Conservation (phyloP, 1,140 invertebrate species). For the Aphaenogaster floridana region DNA sequence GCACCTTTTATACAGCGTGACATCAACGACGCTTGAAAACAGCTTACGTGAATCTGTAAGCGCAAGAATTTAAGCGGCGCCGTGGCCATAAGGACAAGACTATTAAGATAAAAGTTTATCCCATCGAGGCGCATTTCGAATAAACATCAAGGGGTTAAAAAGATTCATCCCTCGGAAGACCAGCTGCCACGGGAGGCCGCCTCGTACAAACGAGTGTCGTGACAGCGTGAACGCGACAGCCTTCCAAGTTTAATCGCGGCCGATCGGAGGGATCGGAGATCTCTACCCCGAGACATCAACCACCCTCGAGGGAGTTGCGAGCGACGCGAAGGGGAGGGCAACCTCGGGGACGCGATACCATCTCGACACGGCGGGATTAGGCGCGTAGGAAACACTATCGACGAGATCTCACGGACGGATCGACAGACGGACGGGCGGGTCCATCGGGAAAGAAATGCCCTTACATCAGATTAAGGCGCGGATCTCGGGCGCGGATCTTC, state of each 20-base stretch:
- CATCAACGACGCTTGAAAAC: conserved; percentile 8
- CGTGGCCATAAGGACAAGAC: neutral
- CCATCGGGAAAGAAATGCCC: conserved; percentile 40
- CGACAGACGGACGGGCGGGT: conserved; percentile 59
- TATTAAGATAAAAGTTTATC: neutral
- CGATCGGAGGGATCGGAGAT: conserved; percentile 46
- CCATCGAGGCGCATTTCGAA: neutral
- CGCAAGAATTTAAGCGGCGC: neutral
- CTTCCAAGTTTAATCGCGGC: conserved; percentile 23
- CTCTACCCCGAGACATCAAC: conserved; percentile 5
- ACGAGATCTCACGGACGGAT: conserved; percentile 67
- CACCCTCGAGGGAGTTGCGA: conserved; percentile 13
- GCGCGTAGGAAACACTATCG: conserved; percentile 72
- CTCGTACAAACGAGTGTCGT: conserved; percentile 22
- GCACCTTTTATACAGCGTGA: conserved; percentile 1
- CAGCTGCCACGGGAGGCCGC: neutral
- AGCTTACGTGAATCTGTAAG: neutral
- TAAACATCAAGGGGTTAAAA: neutral
- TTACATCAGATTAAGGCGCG: conserved; percentile 78
- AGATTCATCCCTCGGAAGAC: conserved; percentile 12
- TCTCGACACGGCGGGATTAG: conserved; percentile 66
- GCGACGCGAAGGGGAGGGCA: neutral
- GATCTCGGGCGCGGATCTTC: conserved; percentile 63
- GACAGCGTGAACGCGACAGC: conserved; percentile 28
- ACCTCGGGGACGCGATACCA: conserved; percentile 42